Evolutionary conservation across 2,888 invertebrate genomes (phyloP), one percentile per base, ranked within the genome.

Genomic region (Polia nebulosa): DNA sequence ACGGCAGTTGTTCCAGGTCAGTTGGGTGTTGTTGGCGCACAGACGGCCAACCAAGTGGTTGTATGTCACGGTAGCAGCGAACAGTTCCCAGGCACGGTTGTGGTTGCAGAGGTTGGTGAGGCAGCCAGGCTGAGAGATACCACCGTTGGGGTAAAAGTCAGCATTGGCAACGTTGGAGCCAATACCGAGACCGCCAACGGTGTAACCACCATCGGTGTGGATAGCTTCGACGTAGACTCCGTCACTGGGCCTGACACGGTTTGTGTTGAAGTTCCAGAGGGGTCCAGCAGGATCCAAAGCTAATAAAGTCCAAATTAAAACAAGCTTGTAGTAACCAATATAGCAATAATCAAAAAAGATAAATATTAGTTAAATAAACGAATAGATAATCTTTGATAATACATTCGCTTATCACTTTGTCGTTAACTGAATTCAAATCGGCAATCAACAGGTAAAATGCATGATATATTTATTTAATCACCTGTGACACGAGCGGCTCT

Each of bases 121-220:
- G 44, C 92, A 93, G 0, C 89, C 91, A 5, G 92, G 91, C 66
- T 93, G 92, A 17, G 80, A 80, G 34, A 60, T 85, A 3, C 96
- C 96, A 49, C 94, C 93, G 73, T 96, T 96, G n/a, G 96, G 96
- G 91, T 95, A 96, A 88, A 96, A 96, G 85, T 96, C 96, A 9
- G 89, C 96, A 68, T 96, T 90, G 1, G 95, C 96, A 4, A 96
- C 88, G 4, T 91, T 83, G 1, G 88, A 81, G 0, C 94, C 94
- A 15, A 91, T 95, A 88, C 78, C 96, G 87, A 82, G 94, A 90
- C 86, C 96, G 78, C 29, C 92, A 85, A 72, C 13, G 0, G 76
- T 66, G 29, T 70, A 83, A 78, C 82, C 84, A 1, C 87, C 84
- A 34, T 87, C 76, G 0, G 89, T 89, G 68, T 92, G 91, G 32